phyloP scores from a whole-genome alignment of 2,888 invertebrate genomes.

The Oasisia sp. region DNA sequence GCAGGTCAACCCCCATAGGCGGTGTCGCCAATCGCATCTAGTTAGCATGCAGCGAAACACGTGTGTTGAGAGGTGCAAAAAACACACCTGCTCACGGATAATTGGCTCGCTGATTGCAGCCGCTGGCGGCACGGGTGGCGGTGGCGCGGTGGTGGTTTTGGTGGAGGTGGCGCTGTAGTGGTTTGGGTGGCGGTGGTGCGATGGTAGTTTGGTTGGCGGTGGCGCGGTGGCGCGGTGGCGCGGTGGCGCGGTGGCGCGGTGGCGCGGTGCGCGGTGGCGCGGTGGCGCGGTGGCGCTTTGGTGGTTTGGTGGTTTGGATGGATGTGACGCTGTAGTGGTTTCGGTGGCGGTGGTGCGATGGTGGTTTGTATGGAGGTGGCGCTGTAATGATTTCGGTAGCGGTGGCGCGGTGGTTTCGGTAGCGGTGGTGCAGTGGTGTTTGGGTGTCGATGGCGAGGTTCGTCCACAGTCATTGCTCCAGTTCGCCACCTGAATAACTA shows the following conservation, averaged over 20 bases:
- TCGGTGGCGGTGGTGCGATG: not conserved
- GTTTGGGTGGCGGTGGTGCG: no score
- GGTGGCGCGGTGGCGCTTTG: no score
- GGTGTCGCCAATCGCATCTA: not conserved
- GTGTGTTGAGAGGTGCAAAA: not conserved
- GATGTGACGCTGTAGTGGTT: not conserved
- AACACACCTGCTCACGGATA: not conserved
- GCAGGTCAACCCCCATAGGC: not conserved
- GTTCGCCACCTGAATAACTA: no score
- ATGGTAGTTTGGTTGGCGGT: no score
- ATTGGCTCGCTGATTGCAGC: not conserved
- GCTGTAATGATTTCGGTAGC: no score
- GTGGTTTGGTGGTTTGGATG: not conserved
- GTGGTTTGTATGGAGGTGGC: no score
- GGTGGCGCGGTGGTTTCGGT: not conserved
- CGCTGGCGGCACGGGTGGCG: not conserved
- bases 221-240: not conserved
- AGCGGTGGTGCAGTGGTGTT: not conserved
- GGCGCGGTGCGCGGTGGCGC: no score
- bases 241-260: not conserved
- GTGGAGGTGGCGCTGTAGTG: not conserved
- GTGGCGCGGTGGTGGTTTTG: not conserved
- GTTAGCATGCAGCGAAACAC: slow-evolving; percentile 17
- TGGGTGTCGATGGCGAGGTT: no score
- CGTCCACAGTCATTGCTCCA: no score